Base-by-base conservation (phyloP, 2,888 invertebrate genomes). In the Scaptomyza polygonia region DNA sequence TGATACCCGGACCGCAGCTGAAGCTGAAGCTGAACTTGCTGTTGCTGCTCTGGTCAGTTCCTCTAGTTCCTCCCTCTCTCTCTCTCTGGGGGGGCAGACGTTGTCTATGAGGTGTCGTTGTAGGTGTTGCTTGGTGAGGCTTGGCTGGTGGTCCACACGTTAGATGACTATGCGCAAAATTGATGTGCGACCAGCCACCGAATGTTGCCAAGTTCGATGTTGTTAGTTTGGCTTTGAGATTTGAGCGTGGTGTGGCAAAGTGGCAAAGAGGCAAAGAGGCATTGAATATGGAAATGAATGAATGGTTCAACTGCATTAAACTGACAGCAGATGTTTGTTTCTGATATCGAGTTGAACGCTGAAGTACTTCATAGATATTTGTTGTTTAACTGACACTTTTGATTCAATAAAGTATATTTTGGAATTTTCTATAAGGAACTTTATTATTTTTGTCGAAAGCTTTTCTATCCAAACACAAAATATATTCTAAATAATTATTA, bases 91-190 rank as follows among this genome's bases (percentile, higher is more conserved):
- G 34, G 30, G 18, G 30, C 18, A 30, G 48, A 45, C 21, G 40
- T 42, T 54, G 85, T 81, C 82, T 85, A 84, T 72, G 77, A 86
- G 79, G 88, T 81, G 79, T 86, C 72, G 81, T 82, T 79, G 83
- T 82, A 80, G 88, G 76, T 88, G 81, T 84, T 70, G 79, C 68
- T 25, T 62, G 47, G 51, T 62, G 47, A 48, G 48, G 67, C 87
- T 82, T 79, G 74, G 76, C 76, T 87, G 86, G 84, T 84, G 84
- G 84, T 84, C 84, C 78, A 67, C 74, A 70, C 79, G 79, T 87
- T 84, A 85, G 85, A 80, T 86, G 86, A 81, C 84, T 80, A 74
- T 77, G 88, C 79, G 86, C 83, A 79, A 86, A 87, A 84, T 84
- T 84, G 83, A 84, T 85, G 83, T 77, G 79, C 78, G 49, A 55